These are phyloP conservation scores for Caenorhabditis drosophilae DNA, from an alignment of 2,888 invertebrate genomes.

Conservation along the genomic window DNA sequence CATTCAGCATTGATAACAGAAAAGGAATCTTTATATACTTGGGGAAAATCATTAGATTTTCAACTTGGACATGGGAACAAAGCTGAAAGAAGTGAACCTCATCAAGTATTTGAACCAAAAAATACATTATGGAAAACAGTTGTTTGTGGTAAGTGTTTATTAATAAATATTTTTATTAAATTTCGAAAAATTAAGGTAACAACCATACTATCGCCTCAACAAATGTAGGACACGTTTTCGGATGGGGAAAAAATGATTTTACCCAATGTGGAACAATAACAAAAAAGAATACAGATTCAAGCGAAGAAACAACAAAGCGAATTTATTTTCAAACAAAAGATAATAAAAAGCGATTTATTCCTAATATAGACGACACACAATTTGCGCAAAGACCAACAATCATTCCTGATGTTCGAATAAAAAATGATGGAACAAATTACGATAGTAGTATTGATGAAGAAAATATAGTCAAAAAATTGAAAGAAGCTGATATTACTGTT, in stretches of 20 bases:
- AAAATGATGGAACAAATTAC: not conserved
- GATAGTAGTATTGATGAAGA: constrained; percentile 28
- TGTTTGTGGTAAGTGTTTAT: constrained; percentile 42
- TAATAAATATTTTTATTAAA: not conserved
- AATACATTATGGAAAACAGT: constrained; percentile 54
- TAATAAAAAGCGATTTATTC: constrained; percentile 24
- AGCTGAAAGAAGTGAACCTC: constrained; percentile 52
- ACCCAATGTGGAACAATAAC: constrained; percentile 49
- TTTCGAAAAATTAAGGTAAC: constrained; percentile 56
- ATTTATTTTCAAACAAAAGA: constrained; percentile 47
- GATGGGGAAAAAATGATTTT: constrained; percentile 63
- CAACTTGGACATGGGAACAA: constrained; percentile 64
- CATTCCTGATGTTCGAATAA: constrained; percentile 18
- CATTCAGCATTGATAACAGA: constrained; percentile 59
- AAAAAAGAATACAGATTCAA: constrained; percentile 14
- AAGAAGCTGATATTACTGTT: constrained; percentile 18
- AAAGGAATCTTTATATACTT: constrained; percentile 58
- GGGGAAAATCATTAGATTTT: constrained; percentile 63
- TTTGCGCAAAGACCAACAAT: constrained; percentile 17
- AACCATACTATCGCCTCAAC: constrained; percentile 56
- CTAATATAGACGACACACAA: constrained; percentile 18
- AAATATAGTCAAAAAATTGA: constrained; percentile 26
- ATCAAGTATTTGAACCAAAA: constrained; percentile 52
- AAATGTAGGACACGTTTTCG: constrained; percentile 48
- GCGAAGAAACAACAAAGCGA: constrained; percentile 18